These are phyloP conservation scores for Chionomys nivalis DNA, from an alignment of 2,113 vertebrate genomes.

Conservation along the genomic window DNA sequence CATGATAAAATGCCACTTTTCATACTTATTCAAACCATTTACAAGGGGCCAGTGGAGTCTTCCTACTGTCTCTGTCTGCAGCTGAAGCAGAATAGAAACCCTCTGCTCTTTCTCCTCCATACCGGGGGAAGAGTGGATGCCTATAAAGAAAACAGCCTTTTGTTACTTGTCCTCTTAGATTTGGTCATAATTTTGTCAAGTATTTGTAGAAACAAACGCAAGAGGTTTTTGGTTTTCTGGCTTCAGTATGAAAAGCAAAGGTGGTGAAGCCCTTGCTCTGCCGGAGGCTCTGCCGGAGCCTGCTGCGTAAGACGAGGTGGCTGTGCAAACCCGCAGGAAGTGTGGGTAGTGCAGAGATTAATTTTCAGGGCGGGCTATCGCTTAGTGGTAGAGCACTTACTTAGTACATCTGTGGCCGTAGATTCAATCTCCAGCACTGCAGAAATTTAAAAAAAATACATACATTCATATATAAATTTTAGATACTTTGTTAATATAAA, in stretches of 20 bases:
- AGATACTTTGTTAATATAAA: conserved; percentile 53
- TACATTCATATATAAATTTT: background rate
- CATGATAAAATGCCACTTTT: background rate
- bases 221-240: conserved; percentile 46
- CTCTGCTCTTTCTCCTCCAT: background rate
- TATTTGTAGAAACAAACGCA: conserved; percentile 43
- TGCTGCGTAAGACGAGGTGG: background rate
- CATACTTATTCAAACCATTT: background rate
- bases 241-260: conserved; percentile 33
- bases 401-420: background rate
- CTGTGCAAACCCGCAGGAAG: background rate
- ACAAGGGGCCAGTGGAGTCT: background rate
- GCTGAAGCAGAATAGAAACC: background rate
- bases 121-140: background rate
- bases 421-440: background rate
- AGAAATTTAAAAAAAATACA: background rate
- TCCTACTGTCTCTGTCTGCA: background rate
- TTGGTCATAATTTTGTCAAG: conserved; percentile 46
- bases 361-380: background rate
- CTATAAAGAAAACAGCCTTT: conserved; percentile 46
- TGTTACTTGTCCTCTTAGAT: conserved; percentile 2
- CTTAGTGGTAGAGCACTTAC: background rate
- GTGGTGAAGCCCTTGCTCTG: background rate
- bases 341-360: background rate
- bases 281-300: background rate